phyloP scores from a whole-genome alignment of 2,113 vertebrate species.

The Vulpes lagopus region DNA sequence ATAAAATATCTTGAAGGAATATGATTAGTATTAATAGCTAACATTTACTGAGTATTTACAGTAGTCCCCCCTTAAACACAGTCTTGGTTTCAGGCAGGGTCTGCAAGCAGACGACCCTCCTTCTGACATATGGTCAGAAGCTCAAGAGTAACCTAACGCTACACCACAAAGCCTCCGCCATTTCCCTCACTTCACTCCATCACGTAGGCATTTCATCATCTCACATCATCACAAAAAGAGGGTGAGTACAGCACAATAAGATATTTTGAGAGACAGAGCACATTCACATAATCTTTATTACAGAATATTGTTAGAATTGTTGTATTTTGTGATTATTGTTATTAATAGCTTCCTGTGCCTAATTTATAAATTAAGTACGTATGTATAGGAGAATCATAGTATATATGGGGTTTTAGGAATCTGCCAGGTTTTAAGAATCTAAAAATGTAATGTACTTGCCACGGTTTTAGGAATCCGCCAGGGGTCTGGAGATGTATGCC shows the following conservation, averaged over 20 bases:
- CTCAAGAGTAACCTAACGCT: neutral
- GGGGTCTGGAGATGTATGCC: neutral
- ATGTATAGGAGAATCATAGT: neutral
- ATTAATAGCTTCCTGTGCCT: neutral
- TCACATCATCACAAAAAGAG: neutral
- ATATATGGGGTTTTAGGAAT: neutral
- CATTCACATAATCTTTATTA: neutral
- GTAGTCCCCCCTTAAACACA: neutral
- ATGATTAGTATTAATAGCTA: neutral
- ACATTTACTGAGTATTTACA: neutral
- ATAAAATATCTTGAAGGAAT: neutral
- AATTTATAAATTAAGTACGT: neutral
- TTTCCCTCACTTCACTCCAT: neutral
- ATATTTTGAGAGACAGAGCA: neutral
- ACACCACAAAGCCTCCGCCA: neutral
- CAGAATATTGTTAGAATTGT: neutral
- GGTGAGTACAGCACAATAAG: neutral
- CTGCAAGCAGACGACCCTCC: neutral
- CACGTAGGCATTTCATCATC: neutral
- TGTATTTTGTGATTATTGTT: neutral
- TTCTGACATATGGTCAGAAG: neutral
- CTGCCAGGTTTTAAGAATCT: fast-evolving
- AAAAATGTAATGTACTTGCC: neutral
- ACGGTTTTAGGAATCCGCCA: neutral
- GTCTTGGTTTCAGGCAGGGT: neutral